These are phyloP conservation scores for Xanthostigma xanthostigma DNA, from an alignment of 2,888 invertebrate species.

Conservation along the genomic window DNA sequence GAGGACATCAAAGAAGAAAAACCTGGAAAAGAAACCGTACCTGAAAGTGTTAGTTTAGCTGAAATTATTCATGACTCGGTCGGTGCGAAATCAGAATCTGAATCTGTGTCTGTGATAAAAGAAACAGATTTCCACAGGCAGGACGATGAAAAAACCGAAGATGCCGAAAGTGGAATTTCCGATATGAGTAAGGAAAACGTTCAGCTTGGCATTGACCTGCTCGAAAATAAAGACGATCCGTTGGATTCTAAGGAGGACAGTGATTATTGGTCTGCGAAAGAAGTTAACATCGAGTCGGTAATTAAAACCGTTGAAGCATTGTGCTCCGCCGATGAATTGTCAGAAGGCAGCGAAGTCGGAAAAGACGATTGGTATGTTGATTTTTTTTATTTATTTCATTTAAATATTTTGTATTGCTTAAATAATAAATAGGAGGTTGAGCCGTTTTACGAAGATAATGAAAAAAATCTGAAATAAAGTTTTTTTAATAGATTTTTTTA, in stretches of 20 bases:
- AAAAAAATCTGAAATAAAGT: too few relatives aligned
- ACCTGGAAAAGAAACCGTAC: conserved; percentile 15
- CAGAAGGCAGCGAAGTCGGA: conserved; percentile 24
- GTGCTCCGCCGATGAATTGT: conserved; percentile 34
- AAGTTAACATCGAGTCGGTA: conserved; percentile 66
- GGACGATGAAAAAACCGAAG: conserved; percentile 23
- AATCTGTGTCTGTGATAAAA: conserved; percentile 20
- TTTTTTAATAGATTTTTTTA: too few relatives aligned
- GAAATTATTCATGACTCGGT: not conserved
- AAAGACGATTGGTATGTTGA: conserved; percentile 19
- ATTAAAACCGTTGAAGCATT: conserved; percentile 63
- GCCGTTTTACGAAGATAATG: too few relatives aligned
- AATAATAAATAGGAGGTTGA: too few relatives aligned
- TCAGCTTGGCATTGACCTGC: conserved; percentile 20
- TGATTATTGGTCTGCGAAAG: conserved; percentile 66
- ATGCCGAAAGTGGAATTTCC: conserved; percentile 23
- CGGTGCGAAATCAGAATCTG: conserved; percentile 7
- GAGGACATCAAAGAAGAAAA: conserved; percentile 13
- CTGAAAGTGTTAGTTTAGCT: conserved; percentile 14
- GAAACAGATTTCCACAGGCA: conserved; percentile 21
- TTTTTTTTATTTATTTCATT: not conserved
- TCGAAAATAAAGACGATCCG: conserved; percentile 28
- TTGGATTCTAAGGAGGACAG: conserved; percentile 49
- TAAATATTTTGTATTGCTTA: conserved; percentile 1
- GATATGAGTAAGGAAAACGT: conserved; percentile 25